phyloP scores from a whole-genome alignment of 2,888 invertebrate genomes.

The Philereme transversata region DNA sequence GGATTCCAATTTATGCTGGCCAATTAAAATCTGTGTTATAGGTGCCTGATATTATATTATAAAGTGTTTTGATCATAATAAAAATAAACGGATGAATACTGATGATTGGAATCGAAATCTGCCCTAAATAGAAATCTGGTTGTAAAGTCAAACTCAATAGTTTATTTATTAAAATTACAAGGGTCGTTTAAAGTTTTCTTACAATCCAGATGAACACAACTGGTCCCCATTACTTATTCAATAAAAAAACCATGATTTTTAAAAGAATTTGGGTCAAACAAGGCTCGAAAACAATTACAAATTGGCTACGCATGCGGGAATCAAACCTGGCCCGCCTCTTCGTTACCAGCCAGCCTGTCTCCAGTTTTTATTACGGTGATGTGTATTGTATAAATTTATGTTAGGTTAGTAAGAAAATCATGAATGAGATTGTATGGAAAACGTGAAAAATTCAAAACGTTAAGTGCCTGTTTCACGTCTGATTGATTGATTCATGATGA shows the following conservation, averaged over 20 bases:
- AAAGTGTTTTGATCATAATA: constrained; percentile 30
- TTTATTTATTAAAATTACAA: too few species aligned
- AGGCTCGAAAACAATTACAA: not conserved
- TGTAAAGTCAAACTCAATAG: not conserved
- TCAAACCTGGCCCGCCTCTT: not conserved
- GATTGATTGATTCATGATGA: too few species aligned
- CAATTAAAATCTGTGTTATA: constrained; percentile 49
- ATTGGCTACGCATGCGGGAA: constrained; percentile 8
- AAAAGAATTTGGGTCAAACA: too few species aligned
- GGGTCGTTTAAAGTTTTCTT: too few species aligned
- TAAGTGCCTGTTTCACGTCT: too few species aligned
- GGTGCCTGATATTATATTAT: constrained; percentile 35
- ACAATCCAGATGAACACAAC: too few species aligned
- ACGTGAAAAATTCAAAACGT: too few species aligned
- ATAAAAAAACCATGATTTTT: too few species aligned
- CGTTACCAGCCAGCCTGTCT: constrained; percentile 17
- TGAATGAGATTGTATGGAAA: too few species aligned
- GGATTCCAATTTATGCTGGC: constrained; percentile 68
- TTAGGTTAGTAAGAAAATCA: too few species aligned
- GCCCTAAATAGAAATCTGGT: constrained; percentile 6
- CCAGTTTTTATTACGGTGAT: constrained; percentile 17
- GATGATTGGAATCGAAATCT: constrained; percentile 24
- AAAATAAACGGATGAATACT: constrained; percentile 24
- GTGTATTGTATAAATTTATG: too few species aligned
- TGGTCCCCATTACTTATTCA: too few species aligned